phyloP scores from a whole-genome alignment of 2,797 vertebrate species.

The Nothura maculosa region DNA sequence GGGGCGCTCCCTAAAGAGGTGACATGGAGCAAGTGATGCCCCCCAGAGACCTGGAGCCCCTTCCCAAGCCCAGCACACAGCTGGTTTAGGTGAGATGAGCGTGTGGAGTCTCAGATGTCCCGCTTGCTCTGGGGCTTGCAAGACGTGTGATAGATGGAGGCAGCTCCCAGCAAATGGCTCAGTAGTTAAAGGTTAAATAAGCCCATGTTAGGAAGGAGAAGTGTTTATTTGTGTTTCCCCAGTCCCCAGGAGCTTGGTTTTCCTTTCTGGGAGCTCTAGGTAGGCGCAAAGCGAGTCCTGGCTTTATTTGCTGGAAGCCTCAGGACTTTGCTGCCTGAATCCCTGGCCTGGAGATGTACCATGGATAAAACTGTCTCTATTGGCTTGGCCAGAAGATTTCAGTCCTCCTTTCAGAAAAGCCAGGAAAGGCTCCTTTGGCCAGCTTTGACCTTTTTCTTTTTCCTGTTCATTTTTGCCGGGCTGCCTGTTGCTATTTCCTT shows the following conservation, averaged over 20 bases:
- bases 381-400: fast-evolving
- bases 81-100: fast-evolving
- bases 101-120: fast-evolving
- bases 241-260: not conserved
- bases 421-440: fast-evolving
- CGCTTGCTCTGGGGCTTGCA: fast-evolving
- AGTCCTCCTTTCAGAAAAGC: not conserved
- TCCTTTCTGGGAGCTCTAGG: not conserved
- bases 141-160: fast-evolving
- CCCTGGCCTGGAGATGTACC: fast-evolving
- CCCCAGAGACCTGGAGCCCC: not conserved
- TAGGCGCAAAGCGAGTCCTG: not conserved
- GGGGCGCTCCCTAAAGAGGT: fast-evolving
- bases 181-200: fast-evolving
- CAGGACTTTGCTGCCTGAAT: fast-evolving
- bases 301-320: too few species aligned
- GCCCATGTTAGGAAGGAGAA: fast-evolving
- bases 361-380: fast-evolving
- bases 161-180: fast-evolving
- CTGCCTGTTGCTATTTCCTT: fast-evolving
- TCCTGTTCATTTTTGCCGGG: not conserved
- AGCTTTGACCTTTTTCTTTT: not conserved
- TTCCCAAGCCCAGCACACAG: fast-evolving
- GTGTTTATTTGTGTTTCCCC: fast-evolving
- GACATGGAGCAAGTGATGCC: fast-evolving